Conservation (phyloP, 2,888 invertebrate species). For the Polydrusus pterygomalis region DNA sequence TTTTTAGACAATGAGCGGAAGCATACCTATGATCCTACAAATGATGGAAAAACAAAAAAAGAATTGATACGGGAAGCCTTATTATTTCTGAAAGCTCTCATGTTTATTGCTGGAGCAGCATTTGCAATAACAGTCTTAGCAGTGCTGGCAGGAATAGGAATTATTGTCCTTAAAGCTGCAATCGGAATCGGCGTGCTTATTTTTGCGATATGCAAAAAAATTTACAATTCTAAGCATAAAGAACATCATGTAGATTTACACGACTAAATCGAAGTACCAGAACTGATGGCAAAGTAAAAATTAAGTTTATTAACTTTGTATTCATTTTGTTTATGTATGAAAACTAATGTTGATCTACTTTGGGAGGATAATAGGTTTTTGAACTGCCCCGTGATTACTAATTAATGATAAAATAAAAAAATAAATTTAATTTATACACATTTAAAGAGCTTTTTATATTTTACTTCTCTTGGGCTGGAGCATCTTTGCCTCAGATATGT, state of each 20-base stretch:
- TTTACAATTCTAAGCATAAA: not conserved
- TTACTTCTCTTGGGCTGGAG: no score
- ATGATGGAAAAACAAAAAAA: conserved; percentile 53
- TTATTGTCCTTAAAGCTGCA: conserved; percentile 40
- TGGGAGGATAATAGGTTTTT: not conserved
- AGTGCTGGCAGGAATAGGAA: conserved; percentile 43
- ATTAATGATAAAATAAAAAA: not conserved
- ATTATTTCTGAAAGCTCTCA: conserved; percentile 40
- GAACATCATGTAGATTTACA: conserved; percentile 15
- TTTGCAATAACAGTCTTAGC: conserved; percentile 31
- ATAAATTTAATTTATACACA: no score
- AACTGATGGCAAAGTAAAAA: not conserved
- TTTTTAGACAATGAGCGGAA: not conserved
- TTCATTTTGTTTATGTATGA: not conserved
- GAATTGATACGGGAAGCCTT: conserved; percentile 49
- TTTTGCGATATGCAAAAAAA: conserved; percentile 39
- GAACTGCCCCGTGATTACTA: not conserved
- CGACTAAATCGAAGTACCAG: conserved; percentile 1
- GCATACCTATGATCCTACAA: conserved; percentile 35
- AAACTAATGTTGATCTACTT: not conserved
- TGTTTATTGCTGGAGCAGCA: conserved; percentile 26
- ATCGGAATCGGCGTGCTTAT: conserved; percentile 32
- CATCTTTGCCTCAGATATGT: no score
- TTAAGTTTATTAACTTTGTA: no score
- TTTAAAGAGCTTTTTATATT: no score